Conservation (phyloP, 2,888 invertebrate species). For the Hemithea aestivaria region DNA sequence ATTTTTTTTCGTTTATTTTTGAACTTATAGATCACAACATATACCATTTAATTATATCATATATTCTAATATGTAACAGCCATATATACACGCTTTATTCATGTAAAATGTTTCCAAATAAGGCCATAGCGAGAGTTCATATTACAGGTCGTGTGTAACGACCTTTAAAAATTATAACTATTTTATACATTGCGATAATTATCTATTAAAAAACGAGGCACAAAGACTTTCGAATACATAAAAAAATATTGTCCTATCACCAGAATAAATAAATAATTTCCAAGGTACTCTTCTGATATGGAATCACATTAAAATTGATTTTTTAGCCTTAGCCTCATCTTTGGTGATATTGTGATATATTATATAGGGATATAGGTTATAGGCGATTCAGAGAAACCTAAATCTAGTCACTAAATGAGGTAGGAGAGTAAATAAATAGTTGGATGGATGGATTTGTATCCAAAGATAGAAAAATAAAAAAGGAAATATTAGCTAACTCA, state of each 20-base stretch:
- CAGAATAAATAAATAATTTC: slow-evolving; percentile 35
- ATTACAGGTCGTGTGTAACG: too few species aligned
- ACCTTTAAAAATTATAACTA: too few species aligned
- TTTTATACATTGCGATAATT: slow-evolving; percentile 17
- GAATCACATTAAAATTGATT: slow-evolving; percentile 38
- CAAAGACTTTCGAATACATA: slow-evolving; percentile 47
- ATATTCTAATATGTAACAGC: slow-evolving; percentile 68
- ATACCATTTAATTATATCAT: slow-evolving; percentile 54
- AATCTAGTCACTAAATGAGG: slow-evolving; percentile 66
- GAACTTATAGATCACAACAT: slow-evolving; percentile 77
- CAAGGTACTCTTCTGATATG: slow-evolving; percentile 64
- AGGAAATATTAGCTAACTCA: slow-evolving; percentile 25
- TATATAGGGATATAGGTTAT: slow-evolving; percentile 9
- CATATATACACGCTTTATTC: slow-evolving; percentile 53
- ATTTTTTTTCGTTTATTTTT: slow-evolving; percentile 61
- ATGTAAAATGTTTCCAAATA: slow-evolving; percentile 56
- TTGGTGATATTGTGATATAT: slow-evolving; percentile 50
- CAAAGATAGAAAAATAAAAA: slow-evolving; percentile 17
- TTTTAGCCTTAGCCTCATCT: slow-evolving; percentile 60
- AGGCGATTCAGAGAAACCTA: slow-evolving; percentile 40
- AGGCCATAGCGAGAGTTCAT: slow-evolving; percentile 56
- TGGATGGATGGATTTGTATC: slow-evolving; percentile 50
- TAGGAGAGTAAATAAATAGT: slow-evolving; percentile 66
- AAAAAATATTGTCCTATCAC: slow-evolving; percentile 63
- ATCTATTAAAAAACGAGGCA: slow-evolving; percentile 49